A percentile compares a stretch with the other conserved stretches of the same genome.
phyloP scores from a whole-genome alignment of 2,888 invertebrate genomes.

The Cosmia trapezina region DNA sequence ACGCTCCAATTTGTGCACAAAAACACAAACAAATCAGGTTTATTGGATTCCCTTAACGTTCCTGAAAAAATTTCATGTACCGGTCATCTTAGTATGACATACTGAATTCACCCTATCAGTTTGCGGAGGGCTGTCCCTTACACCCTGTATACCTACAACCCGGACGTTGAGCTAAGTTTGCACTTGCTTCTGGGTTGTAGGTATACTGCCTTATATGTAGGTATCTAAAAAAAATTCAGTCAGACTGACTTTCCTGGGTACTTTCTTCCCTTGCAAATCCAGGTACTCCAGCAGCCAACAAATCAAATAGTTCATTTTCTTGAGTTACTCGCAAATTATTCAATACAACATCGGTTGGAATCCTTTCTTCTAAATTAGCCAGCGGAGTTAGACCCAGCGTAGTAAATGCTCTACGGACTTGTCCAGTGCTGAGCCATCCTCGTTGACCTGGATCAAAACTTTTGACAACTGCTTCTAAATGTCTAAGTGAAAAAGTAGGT shows the following conservation, averaged over 20 bases:
- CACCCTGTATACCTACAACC: not conserved
- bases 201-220: not conserved
- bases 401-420: constrained; percentile 79
- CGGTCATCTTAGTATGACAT: too few species aligned
- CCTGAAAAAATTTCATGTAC: too few species aligned
- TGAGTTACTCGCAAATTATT: constrained; percentile 73
- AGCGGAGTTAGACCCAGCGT: constrained; percentile 77
- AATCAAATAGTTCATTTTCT: constrained; percentile 74
- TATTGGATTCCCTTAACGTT: too few species aligned
- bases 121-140: too few species aligned
- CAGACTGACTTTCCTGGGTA: not conserved
- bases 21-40: too few species aligned
- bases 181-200: not conserved
- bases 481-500: constrained; percentile 66
- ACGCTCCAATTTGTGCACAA: too few species aligned
- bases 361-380: constrained; percentile 70
- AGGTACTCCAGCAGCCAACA: constrained; percentile 66
- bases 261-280: constrained; percentile 12
- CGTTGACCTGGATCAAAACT: constrained; percentile 86
- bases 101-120: too few species aligned
- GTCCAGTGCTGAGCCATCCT: constrained; percentile 83
- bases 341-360: constrained; percentile 72
- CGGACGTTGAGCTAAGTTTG: not conserved
- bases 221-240: not conserved
- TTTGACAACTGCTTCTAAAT: constrained; percentile 82